Conservation (phyloP, 2,888 invertebrate genomes). For the Eilema caniola region DNA sequence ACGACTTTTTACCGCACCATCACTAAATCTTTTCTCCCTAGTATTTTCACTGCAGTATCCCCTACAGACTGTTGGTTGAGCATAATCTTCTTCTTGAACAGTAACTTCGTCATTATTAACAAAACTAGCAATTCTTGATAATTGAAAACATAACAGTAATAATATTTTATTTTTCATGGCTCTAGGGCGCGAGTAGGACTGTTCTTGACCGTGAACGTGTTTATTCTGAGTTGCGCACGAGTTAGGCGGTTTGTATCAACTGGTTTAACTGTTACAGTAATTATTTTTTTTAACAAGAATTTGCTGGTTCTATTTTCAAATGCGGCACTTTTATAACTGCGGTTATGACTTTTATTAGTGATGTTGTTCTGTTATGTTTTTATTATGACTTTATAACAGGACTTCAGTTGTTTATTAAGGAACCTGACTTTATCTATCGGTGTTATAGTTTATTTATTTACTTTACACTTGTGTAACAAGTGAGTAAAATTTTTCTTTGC, state of each 20-base stretch:
- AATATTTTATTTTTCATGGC: slow-evolving; percentile 36
- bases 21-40: slow-evolving; percentile 54
- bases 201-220: slow-evolving; percentile 52
- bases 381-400: background rate
- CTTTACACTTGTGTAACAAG: no score
- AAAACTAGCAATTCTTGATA: slow-evolving; percentile 33
- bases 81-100: slow-evolving; percentile 59
- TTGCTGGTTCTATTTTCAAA: slow-evolving; percentile 13
- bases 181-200: slow-evolving; percentile 15
- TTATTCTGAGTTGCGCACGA: slow-evolving; percentile 43
- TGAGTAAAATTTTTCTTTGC: no score
- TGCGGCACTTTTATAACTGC: background rate
- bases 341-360: background rate
- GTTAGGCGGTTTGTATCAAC: slow-evolving; percentile 35
- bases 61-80: slow-evolving; percentile 55
- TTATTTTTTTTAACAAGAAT: slow-evolving; percentile 35
- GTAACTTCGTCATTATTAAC: slow-evolving; percentile 50
- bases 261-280: slow-evolving; percentile 47
- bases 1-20: slow-evolving; percentile 56
- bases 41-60: slow-evolving; percentile 56
- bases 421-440: background rate
- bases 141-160: slow-evolving; percentile 31
- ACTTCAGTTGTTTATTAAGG: background rate
- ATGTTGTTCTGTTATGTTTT: slow-evolving; percentile 2
- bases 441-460: no score